phyloP scores from a whole-genome alignment of 2,797 vertebrate species.

The Pseudomugil gertrudae region DNA sequence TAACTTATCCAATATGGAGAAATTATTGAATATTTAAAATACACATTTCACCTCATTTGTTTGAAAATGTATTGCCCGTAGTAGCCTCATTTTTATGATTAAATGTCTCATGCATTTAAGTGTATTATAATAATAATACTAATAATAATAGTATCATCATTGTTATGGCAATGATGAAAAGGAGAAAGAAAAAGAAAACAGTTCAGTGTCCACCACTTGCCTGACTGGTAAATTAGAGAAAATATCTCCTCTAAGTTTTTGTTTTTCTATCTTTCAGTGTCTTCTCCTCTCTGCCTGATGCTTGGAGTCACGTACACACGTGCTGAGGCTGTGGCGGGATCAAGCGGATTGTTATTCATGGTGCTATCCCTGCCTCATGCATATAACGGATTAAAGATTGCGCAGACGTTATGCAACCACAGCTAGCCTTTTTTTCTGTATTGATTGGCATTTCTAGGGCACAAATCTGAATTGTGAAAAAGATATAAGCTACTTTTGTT shows the following conservation, averaged over 20 bases:
- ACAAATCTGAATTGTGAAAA: constrained; percentile 50
- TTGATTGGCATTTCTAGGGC: constrained; percentile 74
- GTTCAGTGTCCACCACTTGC: neutral
- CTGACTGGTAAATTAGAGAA: neutral
- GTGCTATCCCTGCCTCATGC: constrained; percentile 58
- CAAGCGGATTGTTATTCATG: constrained; percentile 46
- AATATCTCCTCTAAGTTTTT: too few species aligned
- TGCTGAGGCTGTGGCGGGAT: constrained; percentile 43
- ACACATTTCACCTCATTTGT: neutral
- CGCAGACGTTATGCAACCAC: constrained; percentile 69
- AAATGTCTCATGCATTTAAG: neutral
- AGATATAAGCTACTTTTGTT: constrained; percentile 37
- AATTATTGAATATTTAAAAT: neutral
- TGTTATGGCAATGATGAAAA: neutral
- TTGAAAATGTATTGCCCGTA: too few species aligned
- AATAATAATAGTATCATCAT: too few species aligned
- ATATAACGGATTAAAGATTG: constrained; percentile 71
- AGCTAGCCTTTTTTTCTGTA: constrained; percentile 21
- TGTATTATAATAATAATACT: too few species aligned
- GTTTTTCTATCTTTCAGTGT: constrained; percentile 27
- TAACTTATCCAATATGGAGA: neutral
- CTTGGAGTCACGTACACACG: constrained; percentile 34
- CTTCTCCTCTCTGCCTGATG: constrained; percentile 22
- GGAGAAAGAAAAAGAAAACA: neutral
- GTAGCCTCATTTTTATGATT: neutral